These are phyloP conservation scores for Heloderma charlesbogerti DNA, from an alignment of 2,113 vertebrate genomes.

Conservation along the genomic window DNA sequence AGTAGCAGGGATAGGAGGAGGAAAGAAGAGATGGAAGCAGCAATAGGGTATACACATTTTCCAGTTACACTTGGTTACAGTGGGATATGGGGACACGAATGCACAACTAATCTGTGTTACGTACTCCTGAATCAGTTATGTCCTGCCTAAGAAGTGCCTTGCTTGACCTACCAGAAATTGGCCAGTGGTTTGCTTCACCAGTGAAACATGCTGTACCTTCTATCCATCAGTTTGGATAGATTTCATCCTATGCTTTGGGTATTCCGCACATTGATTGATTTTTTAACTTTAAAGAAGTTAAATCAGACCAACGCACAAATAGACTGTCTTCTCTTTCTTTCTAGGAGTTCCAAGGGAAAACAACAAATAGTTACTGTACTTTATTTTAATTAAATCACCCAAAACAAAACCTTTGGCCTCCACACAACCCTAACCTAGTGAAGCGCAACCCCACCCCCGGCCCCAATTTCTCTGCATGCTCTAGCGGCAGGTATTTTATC, in stretches of 20 bases:
- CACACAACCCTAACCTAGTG: not conserved
- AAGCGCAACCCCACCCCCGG: no score
- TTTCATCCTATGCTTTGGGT: not conserved
- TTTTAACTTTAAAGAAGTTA: not conserved
- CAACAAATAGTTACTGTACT: not conserved
- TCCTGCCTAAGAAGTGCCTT: not conserved
- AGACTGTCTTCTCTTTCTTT: not conserved
- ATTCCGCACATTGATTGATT: not conserved
- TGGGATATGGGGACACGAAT: not conserved
- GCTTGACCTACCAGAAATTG: not conserved
- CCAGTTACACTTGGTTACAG: not conserved
- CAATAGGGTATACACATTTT: no score
- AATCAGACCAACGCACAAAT: not conserved
- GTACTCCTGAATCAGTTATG: not conserved
- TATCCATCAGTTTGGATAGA: not conserved
- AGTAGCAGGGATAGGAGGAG: not conserved
- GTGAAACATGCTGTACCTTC: not conserved
- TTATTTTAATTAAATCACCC: not conserved
- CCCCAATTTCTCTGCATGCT: not conserved
- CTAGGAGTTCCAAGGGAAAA: not conserved
- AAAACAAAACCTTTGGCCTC: not conserved
- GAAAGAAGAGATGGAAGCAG: not conserved
- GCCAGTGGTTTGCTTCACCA: not conserved
- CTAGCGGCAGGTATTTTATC: not conserved
- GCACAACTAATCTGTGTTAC: no score